Conservation (phyloP, 2,888 invertebrate genomes). For the Ctenicera cuprea region DNA sequence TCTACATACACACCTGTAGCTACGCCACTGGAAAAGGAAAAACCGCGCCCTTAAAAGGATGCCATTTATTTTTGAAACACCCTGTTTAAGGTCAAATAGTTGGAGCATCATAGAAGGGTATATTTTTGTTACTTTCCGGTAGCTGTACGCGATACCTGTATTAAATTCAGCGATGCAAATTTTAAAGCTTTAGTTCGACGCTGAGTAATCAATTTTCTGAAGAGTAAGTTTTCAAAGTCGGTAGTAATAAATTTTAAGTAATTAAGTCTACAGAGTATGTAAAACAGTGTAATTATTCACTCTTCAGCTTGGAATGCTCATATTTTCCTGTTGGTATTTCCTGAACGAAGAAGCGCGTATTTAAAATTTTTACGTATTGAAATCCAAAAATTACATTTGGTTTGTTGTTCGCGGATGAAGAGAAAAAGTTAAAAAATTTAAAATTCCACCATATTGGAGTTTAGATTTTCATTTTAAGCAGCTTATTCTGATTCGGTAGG, state of each 20-base stretch:
- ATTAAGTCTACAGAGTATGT: conserved; percentile 13
- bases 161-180: too few relatives aligned
- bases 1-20: too few relatives aligned
- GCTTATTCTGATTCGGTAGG: conserved; percentile 28
- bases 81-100: too few relatives aligned
- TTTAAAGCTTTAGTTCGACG: neutral
- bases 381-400: too few relatives aligned
- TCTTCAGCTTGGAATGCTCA: conserved; percentile 11
- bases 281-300: conserved; percentile 6
- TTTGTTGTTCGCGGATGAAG: neutral
- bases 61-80: too few relatives aligned
- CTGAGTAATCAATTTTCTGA: conserved; percentile 13
- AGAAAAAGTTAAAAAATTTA: too few relatives aligned
- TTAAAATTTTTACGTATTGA: neutral
- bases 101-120: too few relatives aligned
- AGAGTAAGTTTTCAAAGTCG: conserved; percentile 17
- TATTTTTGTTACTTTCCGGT: too few relatives aligned
- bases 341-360: neutral
- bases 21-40: too few relatives aligned
- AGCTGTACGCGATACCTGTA: too few relatives aligned
- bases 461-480: conserved; percentile 14
- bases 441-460: neutral
- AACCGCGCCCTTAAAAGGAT: too few relatives aligned
- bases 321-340: neutral
- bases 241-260: conserved; percentile 13